Conservation (phyloP, 2,888 invertebrate species). For the Trilocha varians region DNA sequence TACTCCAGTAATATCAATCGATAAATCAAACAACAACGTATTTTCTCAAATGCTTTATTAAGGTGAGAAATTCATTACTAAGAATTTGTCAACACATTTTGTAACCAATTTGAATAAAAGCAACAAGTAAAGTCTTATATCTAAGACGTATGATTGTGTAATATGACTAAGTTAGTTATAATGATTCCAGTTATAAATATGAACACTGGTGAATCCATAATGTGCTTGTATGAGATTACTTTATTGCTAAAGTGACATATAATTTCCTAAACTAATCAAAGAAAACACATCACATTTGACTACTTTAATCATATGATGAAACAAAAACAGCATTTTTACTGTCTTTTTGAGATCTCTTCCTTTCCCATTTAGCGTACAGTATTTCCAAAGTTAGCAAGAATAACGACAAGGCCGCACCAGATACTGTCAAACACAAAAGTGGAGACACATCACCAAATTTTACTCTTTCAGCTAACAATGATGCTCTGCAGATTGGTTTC, state of each 20-base stretch:
- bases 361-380: constrained; percentile 22
- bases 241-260: background rate
- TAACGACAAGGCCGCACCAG: constrained; percentile 33
- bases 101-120: too few species aligned
- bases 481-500: constrained; percentile 43
- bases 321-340: background rate
- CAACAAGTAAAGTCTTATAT: too few species aligned
- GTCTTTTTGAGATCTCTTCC: background rate
- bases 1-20: too few species aligned
- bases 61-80: too few species aligned
- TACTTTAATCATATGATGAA: too few species aligned
- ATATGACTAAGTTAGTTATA: background rate
- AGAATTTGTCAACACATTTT: too few species aligned
- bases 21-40: too few species aligned
- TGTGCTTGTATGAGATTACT: background rate
- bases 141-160: too few species aligned
- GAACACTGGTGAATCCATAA: too few species aligned
- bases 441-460: constrained; percentile 45
- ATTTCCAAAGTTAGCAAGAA: constrained; percentile 36
- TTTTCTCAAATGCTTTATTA: too few species aligned
- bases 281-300: too few species aligned
- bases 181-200: too few species aligned
- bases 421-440: constrained; percentile 25
- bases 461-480: constrained; percentile 50
- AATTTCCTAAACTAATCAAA: background rate